A percentile compares a stretch with the other conserved stretches of the same genome.
Evolutionary conservation across 2,797 vertebrate species (phyloP).

Genomic region (Sebastes flavidus): DNA sequence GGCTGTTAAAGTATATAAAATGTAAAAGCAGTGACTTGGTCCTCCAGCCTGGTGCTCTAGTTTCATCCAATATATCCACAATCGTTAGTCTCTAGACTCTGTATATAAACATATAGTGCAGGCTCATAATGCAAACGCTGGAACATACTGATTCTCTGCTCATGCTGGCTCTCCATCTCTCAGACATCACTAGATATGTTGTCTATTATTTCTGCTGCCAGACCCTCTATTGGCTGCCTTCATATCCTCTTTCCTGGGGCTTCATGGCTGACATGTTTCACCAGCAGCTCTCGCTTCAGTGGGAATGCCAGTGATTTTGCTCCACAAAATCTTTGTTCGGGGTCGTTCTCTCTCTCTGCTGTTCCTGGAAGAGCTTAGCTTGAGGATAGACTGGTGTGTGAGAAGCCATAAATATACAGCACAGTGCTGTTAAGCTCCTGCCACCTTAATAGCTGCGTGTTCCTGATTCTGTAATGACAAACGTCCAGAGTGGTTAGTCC

Average conservation of each 20-base stretch:
- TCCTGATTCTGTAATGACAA: not conserved
- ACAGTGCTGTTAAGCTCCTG: not conserved
- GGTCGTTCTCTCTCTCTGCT: not conserved
- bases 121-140: not conserved
- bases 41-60: not conserved
- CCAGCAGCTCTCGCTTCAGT: not conserved
- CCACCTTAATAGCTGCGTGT: not conserved
- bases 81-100: not conserved
- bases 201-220: not conserved
- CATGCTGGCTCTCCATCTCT: not conserved
- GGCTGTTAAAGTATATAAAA: not conserved
- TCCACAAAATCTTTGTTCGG: not conserved
- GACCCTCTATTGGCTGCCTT: slow-evolving; percentile 17
- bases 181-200: not conserved
- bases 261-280: slow-evolving; percentile 7
- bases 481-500: not conserved
- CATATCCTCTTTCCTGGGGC: slow-evolving; percentile 28
- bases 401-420: not conserved
- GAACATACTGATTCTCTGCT: not conserved
- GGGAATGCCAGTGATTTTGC: slow-evolving; percentile 10
- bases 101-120: not conserved
- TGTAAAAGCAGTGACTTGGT: not conserved
- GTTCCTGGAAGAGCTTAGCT: not conserved
- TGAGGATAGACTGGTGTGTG: not conserved
- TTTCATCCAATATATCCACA: not conserved